A percentile compares a stretch with the other conserved stretches of the same genome.
These are phyloP conservation scores for Dorcus parallelipipedus DNA, from an alignment of 2,888 invertebrate species.

Conservation along the genomic window DNA sequence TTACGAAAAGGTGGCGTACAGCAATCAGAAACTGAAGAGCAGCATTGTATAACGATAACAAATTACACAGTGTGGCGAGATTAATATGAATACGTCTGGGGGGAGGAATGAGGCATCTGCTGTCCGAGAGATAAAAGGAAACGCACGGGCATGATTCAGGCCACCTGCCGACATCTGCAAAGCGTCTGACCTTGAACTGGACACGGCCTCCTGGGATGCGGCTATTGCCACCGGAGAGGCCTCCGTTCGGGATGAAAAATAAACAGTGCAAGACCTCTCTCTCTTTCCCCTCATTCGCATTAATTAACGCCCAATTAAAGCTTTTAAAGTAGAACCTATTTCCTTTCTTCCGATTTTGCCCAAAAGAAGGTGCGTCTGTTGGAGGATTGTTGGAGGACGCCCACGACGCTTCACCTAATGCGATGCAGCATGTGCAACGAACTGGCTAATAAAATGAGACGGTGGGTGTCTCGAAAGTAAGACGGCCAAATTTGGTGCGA, in stretches of 20 bases:
- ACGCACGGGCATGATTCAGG: slow-evolving; percentile 6
- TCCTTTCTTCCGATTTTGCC: too few species aligned
- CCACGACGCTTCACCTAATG: too few species aligned
- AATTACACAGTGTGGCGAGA: neutral
- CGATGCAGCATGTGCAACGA: too few species aligned
- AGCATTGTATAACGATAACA: neutral
- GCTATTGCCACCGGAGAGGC: slow-evolving; percentile 17
- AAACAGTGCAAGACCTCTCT: neutral
- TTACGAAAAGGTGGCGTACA: too few species aligned
- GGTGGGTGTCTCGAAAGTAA: slow-evolving; percentile 21
- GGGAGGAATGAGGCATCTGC: neutral
- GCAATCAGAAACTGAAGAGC: too few species aligned
- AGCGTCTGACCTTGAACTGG: slow-evolving; percentile 25
- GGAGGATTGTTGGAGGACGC: too few species aligned
- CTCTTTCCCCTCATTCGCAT: too few species aligned
- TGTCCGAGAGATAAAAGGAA: neutral
- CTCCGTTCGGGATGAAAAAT: neutral
- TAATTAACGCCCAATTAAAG: too few species aligned
- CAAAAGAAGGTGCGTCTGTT: too few species aligned
- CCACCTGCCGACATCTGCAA: slow-evolving; percentile 27
- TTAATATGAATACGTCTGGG: neutral
- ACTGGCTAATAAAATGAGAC: neutral
- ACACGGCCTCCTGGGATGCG: slow-evolving; percentile 18
- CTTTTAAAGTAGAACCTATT: too few species aligned
- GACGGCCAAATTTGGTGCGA: slow-evolving; percentile 23